Evolutionary conservation across 2,888 invertebrate species (phyloP).

Genomic region (Beris chalybata): DNA sequence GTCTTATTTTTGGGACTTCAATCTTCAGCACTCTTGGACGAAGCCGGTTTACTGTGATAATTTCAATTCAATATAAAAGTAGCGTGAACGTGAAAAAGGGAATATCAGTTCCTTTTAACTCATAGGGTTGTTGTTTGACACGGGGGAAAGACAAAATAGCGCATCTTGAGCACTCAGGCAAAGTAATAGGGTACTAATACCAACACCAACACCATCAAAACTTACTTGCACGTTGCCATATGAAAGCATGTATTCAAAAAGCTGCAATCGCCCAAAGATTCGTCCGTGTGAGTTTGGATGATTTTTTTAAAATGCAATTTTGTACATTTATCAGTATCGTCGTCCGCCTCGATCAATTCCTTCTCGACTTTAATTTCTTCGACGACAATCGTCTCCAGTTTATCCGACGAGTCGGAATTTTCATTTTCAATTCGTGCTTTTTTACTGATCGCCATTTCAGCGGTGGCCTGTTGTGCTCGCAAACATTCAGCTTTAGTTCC

Average conservation of each 20-base stretch:
- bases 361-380: conserved; percentile 38
- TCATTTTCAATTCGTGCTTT: conserved; percentile 38
- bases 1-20: too few species aligned
- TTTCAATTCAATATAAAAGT: too few species aligned
- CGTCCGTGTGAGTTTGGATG: conserved; percentile 92
- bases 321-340: conserved; percentile 66
- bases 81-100: too few species aligned
- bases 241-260: conserved; percentile 98
- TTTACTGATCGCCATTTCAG: conserved; percentile 47
- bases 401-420: conserved; percentile 32
- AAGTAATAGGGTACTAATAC: too few species aligned
- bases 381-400: conserved; percentile 41
- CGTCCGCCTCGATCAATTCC: conserved; percentile 38
- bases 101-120: too few species aligned
- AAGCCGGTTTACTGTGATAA: too few species aligned
- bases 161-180: too few species aligned
- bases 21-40: too few species aligned
- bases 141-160: too few species aligned
- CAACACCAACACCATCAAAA: background rate
- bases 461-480: conserved; percentile 58
- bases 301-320: conserved; percentile 97
- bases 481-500: conserved; percentile 90
- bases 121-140: too few species aligned
- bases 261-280: conserved; percentile 93
- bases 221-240: conserved; percentile 95